Evolutionary conservation across 2,888 invertebrate species (phyloP).

Genomic region (Orgyia antiqua): DNA sequence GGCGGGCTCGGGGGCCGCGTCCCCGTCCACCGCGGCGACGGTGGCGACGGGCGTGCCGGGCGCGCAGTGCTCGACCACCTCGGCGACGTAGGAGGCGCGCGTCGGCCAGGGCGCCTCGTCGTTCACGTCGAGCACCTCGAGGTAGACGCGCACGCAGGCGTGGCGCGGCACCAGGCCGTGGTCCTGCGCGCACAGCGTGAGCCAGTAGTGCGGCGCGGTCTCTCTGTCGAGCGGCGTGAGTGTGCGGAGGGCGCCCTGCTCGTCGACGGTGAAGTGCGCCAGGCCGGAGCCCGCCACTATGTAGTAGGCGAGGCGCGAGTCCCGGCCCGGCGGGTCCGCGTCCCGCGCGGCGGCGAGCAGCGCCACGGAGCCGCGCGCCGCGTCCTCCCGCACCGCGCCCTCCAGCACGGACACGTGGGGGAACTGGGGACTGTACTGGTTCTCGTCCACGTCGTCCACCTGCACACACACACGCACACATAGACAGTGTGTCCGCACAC

Average conservation of each 20-base stretch:
- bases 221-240: constrained; percentile 93
- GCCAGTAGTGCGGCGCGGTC: constrained; percentile 92
- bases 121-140: constrained; percentile 92
- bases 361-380: constrained; percentile 86
- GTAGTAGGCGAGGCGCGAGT: constrained; percentile 90
- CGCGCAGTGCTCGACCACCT: constrained; percentile 86
- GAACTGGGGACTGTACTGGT: constrained; percentile 89
- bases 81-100: constrained; percentile 90
- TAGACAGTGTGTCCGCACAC: no score
- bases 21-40: constrained; percentile 88
- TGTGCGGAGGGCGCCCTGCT: constrained; percentile 92
- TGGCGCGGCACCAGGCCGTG: constrained; percentile 91
- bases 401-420: constrained; percentile 84
- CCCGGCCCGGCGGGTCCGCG: constrained; percentile 87
- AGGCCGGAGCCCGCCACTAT: constrained; percentile 93
- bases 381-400: constrained; percentile 89
- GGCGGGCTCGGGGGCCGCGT: constrained; percentile 82
- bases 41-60: constrained; percentile 85
- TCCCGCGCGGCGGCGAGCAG: constrained; percentile 88
- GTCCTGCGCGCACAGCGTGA: constrained; percentile 95
- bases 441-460: constrained; percentile 96
- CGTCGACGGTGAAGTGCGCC: constrained; percentile 94
- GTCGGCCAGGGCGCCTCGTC: constrained; percentile 96
- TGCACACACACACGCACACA: constrained; percentile 3
- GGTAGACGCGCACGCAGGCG: constrained; percentile 81